phyloP scores from a whole-genome alignment of 1,140 invertebrate species.

The fruit fly (Drosophila melanogaster) region Release_6_plus_ISO1_MT NT_033777.3:17307001-17307500 shows the following conservation, averaged over 20 bases:
- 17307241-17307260: conserved; percentile 66
- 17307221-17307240: conserved; percentile 38
- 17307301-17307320: conserved; percentile 57
- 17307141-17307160: conserved; percentile 9
- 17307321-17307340: conserved; percentile 51
- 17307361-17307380: conserved; percentile 49
- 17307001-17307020: conserved; percentile 11
- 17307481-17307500: conserved; percentile 47
- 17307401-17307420: conserved; percentile 3
- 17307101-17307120: conserved; percentile 66
- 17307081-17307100: conserved; percentile 63
- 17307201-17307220: conserved; percentile 64
- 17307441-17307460: conserved; percentile 43
- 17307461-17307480: conserved; percentile 61
- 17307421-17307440: conserved; percentile 14
- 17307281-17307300: conserved; percentile 66
- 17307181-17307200: conserved; percentile 49
- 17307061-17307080: conserved; percentile 50
- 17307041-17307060: conserved; percentile 15
- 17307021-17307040: neutral
- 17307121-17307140: conserved; percentile 40
- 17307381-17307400: conserved; percentile 13
- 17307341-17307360: conserved; percentile 49
- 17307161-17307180: neutral
- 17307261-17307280: conserved; percentile 54